Conservation (phyloP, 2,113 vertebrate genomes). For the Malaclemys terrapin region DNA sequence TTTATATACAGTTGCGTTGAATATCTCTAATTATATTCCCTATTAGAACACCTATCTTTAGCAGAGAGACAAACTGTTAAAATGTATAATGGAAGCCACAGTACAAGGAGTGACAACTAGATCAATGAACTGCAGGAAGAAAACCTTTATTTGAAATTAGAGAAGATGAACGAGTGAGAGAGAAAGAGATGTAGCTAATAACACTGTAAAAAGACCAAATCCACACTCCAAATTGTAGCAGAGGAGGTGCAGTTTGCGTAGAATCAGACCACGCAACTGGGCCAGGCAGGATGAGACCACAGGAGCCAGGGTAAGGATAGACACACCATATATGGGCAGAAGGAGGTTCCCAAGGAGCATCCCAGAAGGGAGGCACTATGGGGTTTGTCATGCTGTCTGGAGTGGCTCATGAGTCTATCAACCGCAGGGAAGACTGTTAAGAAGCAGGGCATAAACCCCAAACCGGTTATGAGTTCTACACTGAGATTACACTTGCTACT, state of each 20-base stretch:
- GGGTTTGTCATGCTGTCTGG: background rate
- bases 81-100: slow-evolving; percentile 40
- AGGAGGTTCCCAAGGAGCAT: background rate
- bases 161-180: background rate
- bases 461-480: background rate
- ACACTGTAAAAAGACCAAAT: background rate
- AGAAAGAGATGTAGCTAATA: background rate
- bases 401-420: background rate
- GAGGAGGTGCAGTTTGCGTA: background rate
- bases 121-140: slow-evolving; percentile 1
- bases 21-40: slow-evolving; percentile 70
- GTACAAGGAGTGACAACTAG: background rate
- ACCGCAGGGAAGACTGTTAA: background rate
- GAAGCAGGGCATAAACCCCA: background rate
- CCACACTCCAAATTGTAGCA: background rate
- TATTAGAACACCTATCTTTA: slow-evolving; percentile 68
- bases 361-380: background rate
- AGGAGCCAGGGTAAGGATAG: background rate
- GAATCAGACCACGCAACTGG: background rate
- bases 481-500: background rate
- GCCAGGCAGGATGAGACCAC: background rate
- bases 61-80: slow-evolving; percentile 48
- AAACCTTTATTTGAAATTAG: slow-evolving; percentile 14
- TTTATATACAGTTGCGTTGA: slow-evolving; percentile 55
- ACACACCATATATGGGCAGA: background rate